These are phyloP conservation scores for Rhynchophorus ferrugineus DNA, from an alignment of 1,140 invertebrate genomes.

Conservation along the genomic window DNA sequence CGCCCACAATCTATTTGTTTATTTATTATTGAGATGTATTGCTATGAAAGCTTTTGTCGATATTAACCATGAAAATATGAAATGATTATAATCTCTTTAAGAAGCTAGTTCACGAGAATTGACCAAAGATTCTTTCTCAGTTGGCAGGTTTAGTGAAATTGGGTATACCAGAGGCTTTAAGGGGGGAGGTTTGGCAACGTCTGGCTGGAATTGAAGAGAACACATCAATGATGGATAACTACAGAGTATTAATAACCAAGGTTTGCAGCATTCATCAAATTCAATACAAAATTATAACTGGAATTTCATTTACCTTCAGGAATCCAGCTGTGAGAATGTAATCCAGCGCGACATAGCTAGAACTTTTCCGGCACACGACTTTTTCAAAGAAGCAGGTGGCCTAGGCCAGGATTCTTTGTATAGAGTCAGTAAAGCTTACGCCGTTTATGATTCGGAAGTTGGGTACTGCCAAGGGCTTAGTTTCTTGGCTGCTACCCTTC, in stretches of 20 bases:
- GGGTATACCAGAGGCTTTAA: conserved; percentile 90
- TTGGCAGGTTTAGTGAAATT: conserved; percentile 69
- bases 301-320: conserved; percentile 51
- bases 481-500: conserved; percentile 89
- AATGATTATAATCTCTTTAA: neutral
- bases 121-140: conserved; percentile 31
- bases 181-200: conserved; percentile 96
- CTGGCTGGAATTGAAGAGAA: conserved; percentile 80
- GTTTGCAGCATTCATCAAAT: no score
- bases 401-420: conserved; percentile 91
- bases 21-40: no score
- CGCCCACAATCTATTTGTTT: no score
- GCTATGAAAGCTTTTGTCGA: no score
- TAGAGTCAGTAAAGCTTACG: conserved; percentile 94
- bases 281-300: neutral
- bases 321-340: conserved; percentile 82
- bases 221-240: conserved; percentile 82
- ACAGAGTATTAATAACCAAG: conserved; percentile 86
- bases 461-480: conserved; percentile 98
- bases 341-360: conserved; percentile 94
- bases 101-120: neutral
- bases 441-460: conserved; percentile 94
- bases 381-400: conserved; percentile 88
- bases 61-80: no score
- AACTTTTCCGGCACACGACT: conserved; percentile 98